These are phyloP conservation scores for Lytechinus variegatus DNA, from an alignment of 35 echinoderm and acorn worm species.

Conservation along the genomic window DNA sequence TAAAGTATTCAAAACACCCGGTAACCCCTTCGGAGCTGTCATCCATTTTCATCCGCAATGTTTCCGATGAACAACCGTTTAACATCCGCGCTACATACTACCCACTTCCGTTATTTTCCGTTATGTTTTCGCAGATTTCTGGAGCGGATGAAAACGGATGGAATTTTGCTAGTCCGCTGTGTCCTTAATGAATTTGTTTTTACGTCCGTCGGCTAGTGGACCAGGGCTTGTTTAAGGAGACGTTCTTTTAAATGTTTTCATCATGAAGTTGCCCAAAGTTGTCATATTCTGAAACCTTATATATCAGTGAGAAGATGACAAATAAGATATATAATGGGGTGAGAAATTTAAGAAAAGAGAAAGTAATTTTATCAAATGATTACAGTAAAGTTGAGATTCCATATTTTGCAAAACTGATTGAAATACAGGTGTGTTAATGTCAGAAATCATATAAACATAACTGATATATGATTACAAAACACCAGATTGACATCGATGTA, in stretches of 20 bases:
- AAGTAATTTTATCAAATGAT: neutral
- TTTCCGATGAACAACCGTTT: too few relatives aligned
- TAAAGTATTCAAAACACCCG: too few relatives aligned
- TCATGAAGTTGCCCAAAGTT: neutral
- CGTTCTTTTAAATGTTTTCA: too few relatives aligned
- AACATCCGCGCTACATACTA: too few relatives aligned
- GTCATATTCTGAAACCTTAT: neutral
- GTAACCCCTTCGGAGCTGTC: too few relatives aligned
- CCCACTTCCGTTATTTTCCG: too few relatives aligned
- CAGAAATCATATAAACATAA: neutral
- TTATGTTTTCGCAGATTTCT: neutral
- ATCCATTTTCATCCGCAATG: too few relatives aligned
- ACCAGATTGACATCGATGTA: neutral
- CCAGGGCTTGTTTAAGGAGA: too few relatives aligned
- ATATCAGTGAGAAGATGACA: neutral
- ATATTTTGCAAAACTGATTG: neutral
- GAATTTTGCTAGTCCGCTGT: neutral
- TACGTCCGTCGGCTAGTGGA: too few relatives aligned
- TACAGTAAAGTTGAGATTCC: neutral
- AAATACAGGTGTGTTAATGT: neutral
- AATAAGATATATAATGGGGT: too few relatives aligned
- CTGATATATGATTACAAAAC: neutral
- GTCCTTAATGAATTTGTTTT: too few relatives aligned
- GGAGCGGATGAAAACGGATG: constrained; percentile 42
- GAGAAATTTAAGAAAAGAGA: too few relatives aligned